Percentiles rank a stretch among this genome's conserved stretches.
phyloP scores from a whole-genome alignment of 2,797 vertebrate species.

The Cossypha polioptera region DNA sequence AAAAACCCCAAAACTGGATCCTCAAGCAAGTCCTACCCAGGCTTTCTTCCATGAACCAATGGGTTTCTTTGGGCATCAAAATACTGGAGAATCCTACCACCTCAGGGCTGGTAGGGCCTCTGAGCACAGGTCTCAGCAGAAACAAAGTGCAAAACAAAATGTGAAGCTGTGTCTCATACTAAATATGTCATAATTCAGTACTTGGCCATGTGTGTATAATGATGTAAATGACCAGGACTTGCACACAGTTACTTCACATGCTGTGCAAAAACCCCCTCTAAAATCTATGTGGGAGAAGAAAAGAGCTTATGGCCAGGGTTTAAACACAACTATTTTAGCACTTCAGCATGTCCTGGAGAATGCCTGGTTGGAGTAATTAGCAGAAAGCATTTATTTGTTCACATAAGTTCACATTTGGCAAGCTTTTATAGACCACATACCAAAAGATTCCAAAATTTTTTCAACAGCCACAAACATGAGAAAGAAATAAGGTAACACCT shows the following conservation, averaged over 20 bases:
- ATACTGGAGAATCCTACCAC: not conserved
- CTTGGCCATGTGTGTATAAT: not conserved
- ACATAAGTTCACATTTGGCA: not conserved
- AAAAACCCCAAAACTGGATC: fast-evolving
- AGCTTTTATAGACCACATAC: not conserved
- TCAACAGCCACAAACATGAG: not conserved
- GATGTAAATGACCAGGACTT: not conserved
- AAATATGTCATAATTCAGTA: not conserved
- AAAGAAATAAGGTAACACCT: not conserved
- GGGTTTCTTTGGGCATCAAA: not conserved
- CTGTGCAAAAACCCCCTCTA: not conserved
- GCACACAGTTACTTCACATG: not conserved
- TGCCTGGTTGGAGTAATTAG: not conserved
- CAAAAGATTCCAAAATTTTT: not conserved
- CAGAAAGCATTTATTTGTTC: not conserved
- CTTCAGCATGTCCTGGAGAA: not conserved
- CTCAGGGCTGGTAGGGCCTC: not conserved
- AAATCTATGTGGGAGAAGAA: not conserved
- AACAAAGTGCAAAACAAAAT: not conserved
- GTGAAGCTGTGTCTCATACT: not conserved
- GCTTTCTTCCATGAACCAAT: not conserved
- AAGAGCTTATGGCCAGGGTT: not conserved
- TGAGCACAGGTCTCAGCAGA: not conserved
- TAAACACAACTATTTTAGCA: not conserved
- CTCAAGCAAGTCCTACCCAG: not conserved